Conservation (phyloP, 1,140 invertebrate genomes). For the Drosophila obscura region DNA sequence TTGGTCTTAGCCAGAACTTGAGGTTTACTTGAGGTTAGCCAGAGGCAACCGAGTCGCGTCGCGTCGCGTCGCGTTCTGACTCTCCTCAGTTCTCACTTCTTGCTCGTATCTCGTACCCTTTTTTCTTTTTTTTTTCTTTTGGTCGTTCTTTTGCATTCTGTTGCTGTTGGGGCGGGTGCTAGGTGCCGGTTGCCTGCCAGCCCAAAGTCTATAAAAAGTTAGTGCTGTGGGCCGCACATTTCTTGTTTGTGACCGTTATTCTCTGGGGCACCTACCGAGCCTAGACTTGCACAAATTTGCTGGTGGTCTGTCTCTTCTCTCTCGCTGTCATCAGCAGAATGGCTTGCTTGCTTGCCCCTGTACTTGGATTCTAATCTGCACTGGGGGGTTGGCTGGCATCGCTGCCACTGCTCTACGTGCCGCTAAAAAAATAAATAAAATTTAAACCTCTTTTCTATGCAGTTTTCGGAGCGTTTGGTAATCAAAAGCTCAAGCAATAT, state of each 20-base stretch:
- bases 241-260: slow-evolving; percentile 54
- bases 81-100: slow-evolving; percentile 33
- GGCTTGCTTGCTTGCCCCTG: slow-evolving; percentile 16
- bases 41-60: slow-evolving; percentile 14
- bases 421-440: slow-evolving; percentile 7
- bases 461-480: slow-evolving; percentile 59
- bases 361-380: slow-evolving; percentile 52
- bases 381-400: slow-evolving; percentile 1
- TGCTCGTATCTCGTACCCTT: neutral
- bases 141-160: slow-evolving; percentile 15
- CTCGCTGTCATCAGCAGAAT: slow-evolving; percentile 36
- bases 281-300: slow-evolving; percentile 32
- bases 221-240: slow-evolving; percentile 47
- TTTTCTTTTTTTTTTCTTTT: slow-evolving; percentile 30
- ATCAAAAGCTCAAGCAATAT: slow-evolving; percentile 51
- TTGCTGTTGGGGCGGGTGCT: neutral
- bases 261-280: slow-evolving; percentile 6
- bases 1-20: slow-evolving; percentile 38
- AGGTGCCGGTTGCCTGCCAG: too few species aligned
- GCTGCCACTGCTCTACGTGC: slow-evolving; percentile 53
- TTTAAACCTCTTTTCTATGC: slow-evolving; percentile 30
- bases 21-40: slow-evolving; percentile 67
- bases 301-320: slow-evolving; percentile 21
- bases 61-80: slow-evolving; percentile 15
- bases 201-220: too few species aligned